A percentile compares a stretch with the other conserved stretches of the same genome.
These are phyloP conservation scores for Lutraria rhynchaena DNA, from an alignment of 1,140 invertebrate genomes.

Conservation along the genomic window DNA sequence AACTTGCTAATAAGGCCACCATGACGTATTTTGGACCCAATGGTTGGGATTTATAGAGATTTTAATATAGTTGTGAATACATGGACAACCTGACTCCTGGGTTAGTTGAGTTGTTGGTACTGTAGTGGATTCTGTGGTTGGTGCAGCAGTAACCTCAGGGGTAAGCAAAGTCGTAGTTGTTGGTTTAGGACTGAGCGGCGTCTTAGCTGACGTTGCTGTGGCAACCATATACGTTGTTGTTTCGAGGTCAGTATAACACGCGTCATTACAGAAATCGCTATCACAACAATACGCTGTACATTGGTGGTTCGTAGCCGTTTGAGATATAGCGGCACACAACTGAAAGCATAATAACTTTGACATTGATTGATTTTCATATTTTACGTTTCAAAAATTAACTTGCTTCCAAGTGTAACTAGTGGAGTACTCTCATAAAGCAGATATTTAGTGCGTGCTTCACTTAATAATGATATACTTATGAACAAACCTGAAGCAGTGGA, in stretches of 20 bases:
- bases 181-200: background rate
- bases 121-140: background rate
- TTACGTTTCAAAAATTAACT: no score
- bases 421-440: no score
- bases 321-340: background rate
- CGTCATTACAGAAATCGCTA: constrained; percentile 20
- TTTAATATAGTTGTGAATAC: no score
- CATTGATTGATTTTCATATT: no score
- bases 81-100: no score
- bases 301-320: background rate
- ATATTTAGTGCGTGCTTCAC: no score
- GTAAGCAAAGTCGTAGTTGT: background rate
- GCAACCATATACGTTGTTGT: background rate
- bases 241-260: background rate
- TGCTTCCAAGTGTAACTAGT: no score
- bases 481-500: no score
- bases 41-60: no score
- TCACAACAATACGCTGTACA: constrained; percentile 26
- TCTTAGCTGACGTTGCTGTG: background rate
- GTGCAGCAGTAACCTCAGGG: background rate
- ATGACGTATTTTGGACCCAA: no score
- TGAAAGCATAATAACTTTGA: background rate
- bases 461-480: no score
- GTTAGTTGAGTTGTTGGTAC: background rate
- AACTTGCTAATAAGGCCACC: no score